Conservation (phyloP, 2,888 invertebrate species). For the Julus scanicus region DNA sequence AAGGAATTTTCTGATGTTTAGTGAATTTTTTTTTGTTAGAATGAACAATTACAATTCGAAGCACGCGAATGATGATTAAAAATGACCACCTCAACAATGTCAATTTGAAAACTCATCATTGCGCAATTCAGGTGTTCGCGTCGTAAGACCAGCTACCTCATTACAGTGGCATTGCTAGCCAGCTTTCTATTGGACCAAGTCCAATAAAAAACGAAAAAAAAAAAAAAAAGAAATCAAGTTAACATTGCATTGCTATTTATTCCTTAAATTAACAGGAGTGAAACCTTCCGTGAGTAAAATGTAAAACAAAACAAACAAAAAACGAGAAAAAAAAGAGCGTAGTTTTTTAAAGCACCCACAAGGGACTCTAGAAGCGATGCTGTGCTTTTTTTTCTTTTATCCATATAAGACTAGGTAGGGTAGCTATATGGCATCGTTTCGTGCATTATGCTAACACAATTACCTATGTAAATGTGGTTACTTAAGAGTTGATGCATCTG, state of each 20-base stretch:
- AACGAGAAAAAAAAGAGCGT: background rate
- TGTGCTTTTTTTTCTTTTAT: background rate
- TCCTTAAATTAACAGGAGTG: background rate
- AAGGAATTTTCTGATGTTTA: slow-evolving; percentile 6
- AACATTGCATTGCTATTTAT: background rate
- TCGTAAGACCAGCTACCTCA: background rate
- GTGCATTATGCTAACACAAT: slow-evolving; percentile 21
- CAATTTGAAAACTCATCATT: slow-evolving; percentile 39
- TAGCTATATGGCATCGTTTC: background rate
- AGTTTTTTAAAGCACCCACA: background rate
- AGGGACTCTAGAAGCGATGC: background rate
- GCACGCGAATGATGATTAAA: slow-evolving; percentile 27
- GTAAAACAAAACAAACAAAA: slow-evolving; percentile 17
- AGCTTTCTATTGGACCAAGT: background rate
- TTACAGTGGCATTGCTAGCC: slow-evolving; percentile 11
- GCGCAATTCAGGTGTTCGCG: background rate
- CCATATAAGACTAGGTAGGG: background rate
- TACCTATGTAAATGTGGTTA: slow-evolving; percentile 38
- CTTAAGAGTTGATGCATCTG: background rate
- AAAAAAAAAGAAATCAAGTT: slow-evolving; percentile 22
- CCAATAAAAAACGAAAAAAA: no score
- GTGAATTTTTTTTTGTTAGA: background rate
- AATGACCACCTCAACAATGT: background rate
- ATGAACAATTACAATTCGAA: background rate
- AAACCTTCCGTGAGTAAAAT: slow-evolving; percentile 1